Base-by-base conservation (phyloP, 2,888 invertebrate genomes). In the Mycalesis mineus region DNA sequence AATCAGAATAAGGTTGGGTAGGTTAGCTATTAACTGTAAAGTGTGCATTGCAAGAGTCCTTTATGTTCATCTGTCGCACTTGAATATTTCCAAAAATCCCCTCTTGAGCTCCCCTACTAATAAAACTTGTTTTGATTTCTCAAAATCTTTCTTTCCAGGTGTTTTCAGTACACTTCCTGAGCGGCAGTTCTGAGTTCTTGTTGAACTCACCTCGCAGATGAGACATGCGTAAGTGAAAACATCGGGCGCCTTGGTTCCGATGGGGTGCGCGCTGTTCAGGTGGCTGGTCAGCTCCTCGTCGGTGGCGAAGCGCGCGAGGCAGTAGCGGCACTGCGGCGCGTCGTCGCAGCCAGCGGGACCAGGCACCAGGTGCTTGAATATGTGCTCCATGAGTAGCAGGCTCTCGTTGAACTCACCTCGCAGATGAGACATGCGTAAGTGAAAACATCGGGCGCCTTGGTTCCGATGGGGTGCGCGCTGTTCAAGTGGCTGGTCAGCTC, bases 391-490 rank as follows among this genome's bases (percentile, higher is more conserved):
- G n/a, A n/a, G n/a, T n/a, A n/a, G n/a, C n/a, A n/a, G n/a, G n/a
- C n/a, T n/a, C n/a, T n/a, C n/a, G n/a, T n/a, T n/a, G 0, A 44
- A 70, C 71, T 83, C 60, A 91, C 90, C 82, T 92, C 92, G 68
- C 94, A 94, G 55, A 94, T 93, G 47, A 94, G 77, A 68, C 94
- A 94, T 3, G 92, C 92, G 63, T 92, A 93, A 0, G 92, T 92
- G 37, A 91, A 90, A 22, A 91, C 78, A 2, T 90, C 88, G 0
- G 89, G 84, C 2, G 90, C 84, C 78, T 92, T 93, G 0, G 94
- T 93, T 68, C 92, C 92, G 0, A 84, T 82, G 0, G 94, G 93
- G 78, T 94, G 94, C 51, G 90, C 91, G 63, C 92, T 91, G 63
- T 92, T 91, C 50, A 94, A 91, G 72, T 96, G 96, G n/a, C 91